phyloP scores from a whole-genome alignment of 2,888 invertebrate species.

The Eupithecia subumbrata region DNA sequence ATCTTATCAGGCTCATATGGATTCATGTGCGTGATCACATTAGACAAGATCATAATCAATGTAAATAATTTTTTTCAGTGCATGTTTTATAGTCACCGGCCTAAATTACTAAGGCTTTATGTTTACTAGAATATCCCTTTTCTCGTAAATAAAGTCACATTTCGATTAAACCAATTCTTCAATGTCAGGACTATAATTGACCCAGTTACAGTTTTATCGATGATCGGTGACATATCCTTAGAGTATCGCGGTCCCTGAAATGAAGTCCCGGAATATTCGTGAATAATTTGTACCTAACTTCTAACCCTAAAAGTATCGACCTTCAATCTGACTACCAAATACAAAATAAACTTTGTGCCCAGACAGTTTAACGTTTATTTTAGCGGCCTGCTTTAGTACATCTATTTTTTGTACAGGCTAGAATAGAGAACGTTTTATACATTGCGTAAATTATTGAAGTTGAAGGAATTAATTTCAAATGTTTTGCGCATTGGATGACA shows the following conservation, averaged over 20 bases:
- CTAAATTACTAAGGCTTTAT: background rate
- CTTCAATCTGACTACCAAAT: background rate
- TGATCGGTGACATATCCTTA: background rate
- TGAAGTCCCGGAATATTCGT: background rate
- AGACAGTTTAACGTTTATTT: background rate
- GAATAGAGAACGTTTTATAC: too few species aligned
- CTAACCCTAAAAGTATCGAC: background rate
- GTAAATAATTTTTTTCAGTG: too few species aligned
- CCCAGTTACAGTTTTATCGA: conserved; percentile 7
- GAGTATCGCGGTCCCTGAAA: background rate
- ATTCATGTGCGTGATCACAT: too few species aligned
- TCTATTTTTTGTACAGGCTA: too few species aligned
- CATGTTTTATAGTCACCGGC: conserved; percentile 5
- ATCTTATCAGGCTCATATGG: too few species aligned
- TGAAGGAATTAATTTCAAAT: too few species aligned
- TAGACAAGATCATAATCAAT: too few species aligned
- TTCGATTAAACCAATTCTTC: conserved; percentile 11
- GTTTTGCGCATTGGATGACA: too few species aligned
- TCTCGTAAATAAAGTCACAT: background rate
- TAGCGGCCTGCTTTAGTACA: background rate
- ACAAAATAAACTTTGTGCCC: background rate
- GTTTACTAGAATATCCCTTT: background rate
- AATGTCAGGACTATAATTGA: conserved; percentile 11
- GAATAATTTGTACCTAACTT: conserved; percentile 4
- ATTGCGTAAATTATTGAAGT: too few species aligned